Percentiles rank a stretch among this genome's conserved stretches.
Conservation (phyloP, 2,113 vertebrate genomes). For the Pleuronectes platessa region DNA sequence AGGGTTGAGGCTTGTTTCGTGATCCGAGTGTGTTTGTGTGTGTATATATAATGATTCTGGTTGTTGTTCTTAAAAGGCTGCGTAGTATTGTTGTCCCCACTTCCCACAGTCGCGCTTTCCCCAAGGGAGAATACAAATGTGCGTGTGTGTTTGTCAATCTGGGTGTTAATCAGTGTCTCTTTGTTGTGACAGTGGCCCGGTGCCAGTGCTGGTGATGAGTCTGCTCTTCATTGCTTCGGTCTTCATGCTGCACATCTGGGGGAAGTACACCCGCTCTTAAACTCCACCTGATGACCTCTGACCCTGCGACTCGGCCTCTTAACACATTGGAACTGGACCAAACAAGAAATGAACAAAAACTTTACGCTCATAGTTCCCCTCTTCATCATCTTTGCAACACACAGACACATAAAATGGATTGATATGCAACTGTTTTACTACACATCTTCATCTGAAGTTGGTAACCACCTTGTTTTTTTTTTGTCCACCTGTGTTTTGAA, state of each 20-base stretch:
- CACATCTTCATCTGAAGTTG: slow-evolving; percentile 17
- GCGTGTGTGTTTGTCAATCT: slow-evolving; percentile 15
- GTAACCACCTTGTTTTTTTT: slow-evolving; percentile 18
- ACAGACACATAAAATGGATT: slow-evolving; percentile 44
- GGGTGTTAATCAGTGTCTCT: slow-evolving; percentile 54
- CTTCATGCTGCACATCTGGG: slow-evolving; percentile 99
- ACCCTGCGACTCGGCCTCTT: slow-evolving; percentile 74
- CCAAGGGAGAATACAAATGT: not conserved
- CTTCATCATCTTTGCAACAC: slow-evolving; percentile 25
- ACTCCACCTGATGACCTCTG: slow-evolving; percentile 68
- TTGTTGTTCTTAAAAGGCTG: not conserved
- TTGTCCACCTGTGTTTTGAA: slow-evolving; percentile 24
- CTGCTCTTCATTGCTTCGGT: slow-evolving; percentile 99
- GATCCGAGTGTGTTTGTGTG: slow-evolving; percentile 20
- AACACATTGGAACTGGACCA: slow-evolving; percentile 92
- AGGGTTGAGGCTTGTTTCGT: too few relatives aligned
- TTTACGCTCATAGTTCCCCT: not conserved
- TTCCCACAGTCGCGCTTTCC: not conserved
- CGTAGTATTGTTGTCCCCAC: not conserved
- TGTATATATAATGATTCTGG: not conserved
- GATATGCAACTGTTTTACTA: slow-evolving; percentile 15
- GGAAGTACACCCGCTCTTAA: slow-evolving; percentile 99
- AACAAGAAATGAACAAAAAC: slow-evolving; percentile 80
- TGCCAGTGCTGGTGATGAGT: slow-evolving; percentile 99
- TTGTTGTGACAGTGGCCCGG: slow-evolving; percentile 89